Base-by-base conservation (phyloP, 1,140 invertebrate genomes). In the Aphelinus certus region DNA sequence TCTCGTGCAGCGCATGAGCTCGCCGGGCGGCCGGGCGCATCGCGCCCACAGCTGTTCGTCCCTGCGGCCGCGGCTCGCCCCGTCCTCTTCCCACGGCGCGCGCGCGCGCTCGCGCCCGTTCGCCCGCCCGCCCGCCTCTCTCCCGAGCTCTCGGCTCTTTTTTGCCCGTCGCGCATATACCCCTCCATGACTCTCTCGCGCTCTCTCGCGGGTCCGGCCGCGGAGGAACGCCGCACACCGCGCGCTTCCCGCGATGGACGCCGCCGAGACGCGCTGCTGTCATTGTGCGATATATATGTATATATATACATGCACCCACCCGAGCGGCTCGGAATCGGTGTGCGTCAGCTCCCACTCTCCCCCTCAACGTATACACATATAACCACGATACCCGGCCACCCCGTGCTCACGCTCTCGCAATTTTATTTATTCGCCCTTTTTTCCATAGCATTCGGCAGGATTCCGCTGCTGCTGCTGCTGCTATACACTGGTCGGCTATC, bases 51-150 rank as follows among this genome's bases (percentile, higher is more conserved):
- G 26, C 26, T 26, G 26, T 26, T 26, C 26, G 26, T 26, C 26
- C 26, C 26, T 26, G 26, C 26, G 53, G 53, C 57, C 74, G 49
- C 55, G 63, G 71, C 68, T 70, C 61, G 68, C 56, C 43, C 58
- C 60, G 67, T 72, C 76, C 78, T 76, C 71, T 77, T 78, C 75
- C 70, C 77, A 56, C 70, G 48, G 46, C 71, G 77, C 76, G 70
- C 76, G 70, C 76, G 73, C 68, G 69, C 71, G 69, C 64, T 72
- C 62, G 55, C 64, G 71, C 68, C 68, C 62, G 71, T 49, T 71
- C 57, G 49, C 65, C 76, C 77, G 66, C 65, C 76, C 77, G 66
- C 47, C 64, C 73, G 49, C 60, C 70, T 46, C 66, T 71, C 78
- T 76, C 73, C 26, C 26, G 26, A 26, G 72, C 75, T 75, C 77